Conservation (phyloP, 2,888 invertebrate species). For the Drosophila paranaensis region DNA sequence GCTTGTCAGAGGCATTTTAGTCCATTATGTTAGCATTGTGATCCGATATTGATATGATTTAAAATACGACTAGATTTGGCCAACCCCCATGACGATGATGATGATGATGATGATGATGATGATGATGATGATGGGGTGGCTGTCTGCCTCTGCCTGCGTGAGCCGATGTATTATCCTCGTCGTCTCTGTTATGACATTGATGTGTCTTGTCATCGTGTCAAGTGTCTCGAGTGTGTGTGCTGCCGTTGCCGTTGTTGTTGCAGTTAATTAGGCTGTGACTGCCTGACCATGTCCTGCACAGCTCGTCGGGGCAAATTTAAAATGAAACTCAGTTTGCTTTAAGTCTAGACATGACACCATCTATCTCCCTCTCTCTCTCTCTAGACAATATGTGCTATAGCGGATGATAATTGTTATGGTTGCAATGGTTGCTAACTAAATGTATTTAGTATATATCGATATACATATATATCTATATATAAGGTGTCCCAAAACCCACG, state of each 20-base stretch:
- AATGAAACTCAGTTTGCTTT: background rate
- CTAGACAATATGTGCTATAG: background rate
- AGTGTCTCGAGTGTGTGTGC: constrained; percentile 21
- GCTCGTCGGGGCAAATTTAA: background rate
- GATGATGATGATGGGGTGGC: background rate
- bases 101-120: background rate
- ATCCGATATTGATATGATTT: constrained; percentile 70
- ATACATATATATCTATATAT: no score
- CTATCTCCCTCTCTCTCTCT: no score
- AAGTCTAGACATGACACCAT: background rate
- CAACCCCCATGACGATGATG: background rate
- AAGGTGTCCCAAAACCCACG: no score
- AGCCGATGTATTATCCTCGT: constrained; percentile 30
- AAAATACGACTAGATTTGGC: constrained; percentile 47
- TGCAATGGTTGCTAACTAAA: constrained; percentile 13
- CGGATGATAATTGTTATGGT: constrained; percentile 44
- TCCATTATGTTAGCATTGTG: constrained; percentile 60
- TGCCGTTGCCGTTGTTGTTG: background rate
- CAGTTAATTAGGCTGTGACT: background rate
- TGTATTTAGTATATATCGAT: constrained; percentile 1
- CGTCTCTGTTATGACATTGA: constrained; percentile 65
- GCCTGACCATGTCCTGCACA: background rate
- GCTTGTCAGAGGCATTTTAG: constrained; percentile 37
- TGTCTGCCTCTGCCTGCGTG: constrained; percentile 12
- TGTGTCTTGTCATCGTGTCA: constrained; percentile 68